These are phyloP conservation scores for Athene noctua DNA, from an alignment of 2,113 vertebrate species.

Conservation along the genomic window DNA sequence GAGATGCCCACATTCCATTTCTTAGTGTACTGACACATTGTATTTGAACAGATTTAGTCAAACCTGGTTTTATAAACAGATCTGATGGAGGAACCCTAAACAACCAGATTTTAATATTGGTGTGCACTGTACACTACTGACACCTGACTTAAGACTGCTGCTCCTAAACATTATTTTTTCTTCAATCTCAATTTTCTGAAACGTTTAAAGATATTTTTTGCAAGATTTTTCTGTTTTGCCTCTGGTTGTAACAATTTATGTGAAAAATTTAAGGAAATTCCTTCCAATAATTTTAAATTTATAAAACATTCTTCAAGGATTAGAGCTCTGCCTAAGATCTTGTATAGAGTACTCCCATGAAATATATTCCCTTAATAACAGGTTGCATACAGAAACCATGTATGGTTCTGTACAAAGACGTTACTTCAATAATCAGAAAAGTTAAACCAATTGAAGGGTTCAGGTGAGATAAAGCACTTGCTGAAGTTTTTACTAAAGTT, in stretches of 20 bases:
- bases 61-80: background rate
- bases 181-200: background rate
- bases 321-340: background rate
- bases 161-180: background rate
- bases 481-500: background rate
- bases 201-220: background rate
- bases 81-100: background rate
- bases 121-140: background rate
- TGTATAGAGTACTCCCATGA: background rate
- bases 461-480: background rate
- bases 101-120: background rate
- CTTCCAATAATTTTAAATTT: background rate
- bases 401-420: background rate
- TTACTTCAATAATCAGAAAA: background rate
- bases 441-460: background rate
- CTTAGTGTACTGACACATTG: accelerated
- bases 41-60: background rate
- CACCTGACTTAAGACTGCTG: background rate
- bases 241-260: background rate
- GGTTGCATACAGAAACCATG: background rate
- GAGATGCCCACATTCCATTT: background rate
- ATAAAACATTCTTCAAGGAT: background rate
- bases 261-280: background rate
- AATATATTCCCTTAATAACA: background rate
- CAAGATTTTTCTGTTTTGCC: background rate